A percentile compares a stretch with the other conserved stretches of the same genome.
phyloP scores from a whole-genome alignment of 2,888 invertebrate species.

The Chloroclysta siterata region DNA sequence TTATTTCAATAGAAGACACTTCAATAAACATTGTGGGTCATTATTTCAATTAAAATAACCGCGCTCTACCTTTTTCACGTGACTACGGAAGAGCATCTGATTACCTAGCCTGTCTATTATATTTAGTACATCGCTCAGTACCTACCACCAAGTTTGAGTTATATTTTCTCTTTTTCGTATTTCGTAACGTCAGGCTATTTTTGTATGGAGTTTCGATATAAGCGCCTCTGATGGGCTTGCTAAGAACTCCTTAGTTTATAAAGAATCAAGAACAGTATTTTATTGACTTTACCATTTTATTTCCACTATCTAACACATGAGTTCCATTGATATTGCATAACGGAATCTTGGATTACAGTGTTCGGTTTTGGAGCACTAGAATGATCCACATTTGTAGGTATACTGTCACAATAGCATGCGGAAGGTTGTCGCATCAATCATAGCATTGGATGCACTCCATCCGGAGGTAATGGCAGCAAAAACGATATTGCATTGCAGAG shows the following conservation, averaged over 20 bases:
- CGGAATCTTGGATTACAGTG: slow-evolving; percentile 68
- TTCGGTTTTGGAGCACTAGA: slow-evolving; percentile 63
- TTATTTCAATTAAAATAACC: slow-evolving; percentile 22
- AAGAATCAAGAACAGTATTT: neutral
- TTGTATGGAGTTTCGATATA: no score
- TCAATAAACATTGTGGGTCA: slow-evolving; percentile 25
- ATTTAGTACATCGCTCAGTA: neutral
- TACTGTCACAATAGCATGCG: slow-evolving; percentile 62
- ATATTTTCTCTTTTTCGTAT: no score
- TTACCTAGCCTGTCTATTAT: neutral
- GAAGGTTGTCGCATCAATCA: slow-evolving; percentile 74
- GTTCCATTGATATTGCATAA: slow-evolving; percentile 68
- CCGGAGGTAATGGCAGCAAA: slow-evolving; percentile 66
- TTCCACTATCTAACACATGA: slow-evolving; percentile 36
- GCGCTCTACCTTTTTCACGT: slow-evolving; percentile 2
- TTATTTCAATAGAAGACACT: slow-evolving; percentile 37
- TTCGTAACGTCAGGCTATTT: no score
- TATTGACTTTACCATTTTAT: slow-evolving; percentile 32
- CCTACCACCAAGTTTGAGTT: no score
- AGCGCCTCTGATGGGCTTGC: no score
- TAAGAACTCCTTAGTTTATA: no score
- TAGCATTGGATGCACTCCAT: slow-evolving; percentile 61
- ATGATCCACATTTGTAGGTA: slow-evolving; percentile 24
- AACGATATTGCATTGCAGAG: slow-evolving; percentile 47
- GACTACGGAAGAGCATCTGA: neutral